Evolutionary conservation across 2,113 vertebrate genomes (phyloP), one percentile per base, ranked within the genome.

Genomic region (Lasiurus cinereus): DNA sequence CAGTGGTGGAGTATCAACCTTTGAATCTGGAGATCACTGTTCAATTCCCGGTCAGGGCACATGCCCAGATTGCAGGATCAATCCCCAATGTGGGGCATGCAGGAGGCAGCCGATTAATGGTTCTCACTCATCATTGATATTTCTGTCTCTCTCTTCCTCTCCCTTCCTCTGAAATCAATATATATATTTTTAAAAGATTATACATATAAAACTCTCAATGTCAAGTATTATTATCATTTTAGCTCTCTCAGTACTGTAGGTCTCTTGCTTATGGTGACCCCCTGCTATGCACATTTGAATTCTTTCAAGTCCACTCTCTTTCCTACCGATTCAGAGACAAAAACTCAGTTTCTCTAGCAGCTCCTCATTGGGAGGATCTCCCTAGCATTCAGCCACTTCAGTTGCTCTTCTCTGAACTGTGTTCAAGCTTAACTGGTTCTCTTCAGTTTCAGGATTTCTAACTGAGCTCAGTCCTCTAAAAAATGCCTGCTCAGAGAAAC

Each of bases 401-500:
- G 15, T 33, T 74, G 70, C 73, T 89, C 33, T 91, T 74, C 83
- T 50, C 78, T 36, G 70, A 79, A 64, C 22, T 33, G 14, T 11
- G 31, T 92, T 89, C 93, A 82, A 52, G 83, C 82, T 93, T 89
- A 83, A 46, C 54, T 14, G 83, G n/a, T 27, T 78, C 9, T 66
- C 66, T 88, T 88, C 56, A 54, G 33, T 13, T 77, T 82, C 56
- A 29, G 13, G 69, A 48, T 92, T 92, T 94, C 79, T 85, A 27
- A 88, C 54, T 66, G 85, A 74, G 43, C 16, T 46, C 83, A 83
- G 19, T 50, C 14, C 67, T 90, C 82, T 56, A 72, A 82, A 94
- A 87, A 78, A 80, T 18, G 67, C 24, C 89, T 83, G 74, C 89
- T 69, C 69, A n/a, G 73, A 85, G 79, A 94, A 86, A 66, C 0